Conservation (phyloP, 2,888 invertebrate genomes). For the Drosophila peninsularis region DNA sequence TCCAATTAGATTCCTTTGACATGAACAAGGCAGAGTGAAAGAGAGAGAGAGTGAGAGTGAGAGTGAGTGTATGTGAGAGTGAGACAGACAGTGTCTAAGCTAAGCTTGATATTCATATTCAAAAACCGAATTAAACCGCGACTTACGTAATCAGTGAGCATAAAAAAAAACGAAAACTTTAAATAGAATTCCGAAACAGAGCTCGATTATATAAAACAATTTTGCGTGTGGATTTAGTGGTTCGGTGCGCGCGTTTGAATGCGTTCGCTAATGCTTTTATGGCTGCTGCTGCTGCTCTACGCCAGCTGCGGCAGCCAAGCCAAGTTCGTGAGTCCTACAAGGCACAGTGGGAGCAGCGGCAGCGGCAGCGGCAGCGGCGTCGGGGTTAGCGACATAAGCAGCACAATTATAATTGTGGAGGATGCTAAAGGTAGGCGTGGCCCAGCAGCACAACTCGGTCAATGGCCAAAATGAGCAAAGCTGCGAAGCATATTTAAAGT, state of each 20-base stretch:
- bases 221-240: slow-evolving; percentile 35
- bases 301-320: slow-evolving; percentile 36
- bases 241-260: slow-evolving; percentile 44
- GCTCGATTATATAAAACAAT: slow-evolving; percentile 32
- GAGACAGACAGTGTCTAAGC: background rate
- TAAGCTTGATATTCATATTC: slow-evolving; percentile 68
- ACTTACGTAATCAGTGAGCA: slow-evolving; percentile 77
- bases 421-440: slow-evolving; percentile 84
- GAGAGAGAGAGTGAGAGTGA: background rate
- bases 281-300: slow-evolving; percentile 26
- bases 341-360: slow-evolving; percentile 48
- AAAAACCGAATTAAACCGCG: slow-evolving; percentile 23
- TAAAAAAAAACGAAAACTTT: slow-evolving; percentile 4
- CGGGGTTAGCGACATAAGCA: slow-evolving; percentile 66
- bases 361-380: slow-evolving; percentile 34
- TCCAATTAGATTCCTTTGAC: background rate
- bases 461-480: slow-evolving; percentile 43
- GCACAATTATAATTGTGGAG: slow-evolving; percentile 85
- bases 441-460: slow-evolving; percentile 52
- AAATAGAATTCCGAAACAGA: slow-evolving; percentile 22
- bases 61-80: background rate
- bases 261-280: slow-evolving; percentile 35
- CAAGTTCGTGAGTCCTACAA: slow-evolving; percentile 71
- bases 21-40: background rate
- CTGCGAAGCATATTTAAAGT: slow-evolving; percentile 63